Base-by-base conservation (phyloP, 2,797 vertebrate species). In the Propithecus deckenii region DNA sequence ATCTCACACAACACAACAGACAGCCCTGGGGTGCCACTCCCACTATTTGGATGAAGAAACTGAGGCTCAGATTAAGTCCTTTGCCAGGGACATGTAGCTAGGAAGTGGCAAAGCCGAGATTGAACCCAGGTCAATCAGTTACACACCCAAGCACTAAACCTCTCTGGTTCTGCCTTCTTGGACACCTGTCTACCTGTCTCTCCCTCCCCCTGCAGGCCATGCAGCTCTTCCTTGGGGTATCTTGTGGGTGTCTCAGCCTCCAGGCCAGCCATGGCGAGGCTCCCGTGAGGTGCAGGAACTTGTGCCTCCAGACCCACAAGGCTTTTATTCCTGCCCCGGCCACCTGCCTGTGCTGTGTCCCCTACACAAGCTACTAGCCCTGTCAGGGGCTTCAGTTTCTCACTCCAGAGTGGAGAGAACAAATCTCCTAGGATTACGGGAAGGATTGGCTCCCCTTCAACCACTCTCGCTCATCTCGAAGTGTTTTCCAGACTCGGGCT, bases 161-260 rank as follows among this genome's bases (percentile, higher is more conserved):
- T 11, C 95, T 81, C 88, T 46, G 0, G 61, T 71, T 96, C 96
- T 14, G 43, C 97, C 69, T 28, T 63, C 93, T 74, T 22, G 59
- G 3, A 69, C 20, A 22, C 41, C 72, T 28, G 67, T 2, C 46
- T 35, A 35, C 13, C 9, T 32, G 50, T 52, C 18, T 52, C 50
- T 18, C 50, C 17, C 0, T 7, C 46, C 15, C 12, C 23, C 11
- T 38, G 52, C 50, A 30, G 86, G n/a, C 61, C 65, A 1, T 35
- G 23, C n/a, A 30, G 50, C 52, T 67, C 22, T 46, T 48, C 75
- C 11, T 3, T 43, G 92, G 50, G 94, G 57, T 7, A 15, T 43
- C 55, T 80, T 59, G 22, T 38, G 55, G 55, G n/a, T 14, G 12
- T 46, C 35, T 65, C 38, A 8, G 12, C 4, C 48, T 59, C 43